phyloP scores from a whole-genome alignment of 2,888 invertebrate genomes.

The Tinea semifulvella region DNA sequence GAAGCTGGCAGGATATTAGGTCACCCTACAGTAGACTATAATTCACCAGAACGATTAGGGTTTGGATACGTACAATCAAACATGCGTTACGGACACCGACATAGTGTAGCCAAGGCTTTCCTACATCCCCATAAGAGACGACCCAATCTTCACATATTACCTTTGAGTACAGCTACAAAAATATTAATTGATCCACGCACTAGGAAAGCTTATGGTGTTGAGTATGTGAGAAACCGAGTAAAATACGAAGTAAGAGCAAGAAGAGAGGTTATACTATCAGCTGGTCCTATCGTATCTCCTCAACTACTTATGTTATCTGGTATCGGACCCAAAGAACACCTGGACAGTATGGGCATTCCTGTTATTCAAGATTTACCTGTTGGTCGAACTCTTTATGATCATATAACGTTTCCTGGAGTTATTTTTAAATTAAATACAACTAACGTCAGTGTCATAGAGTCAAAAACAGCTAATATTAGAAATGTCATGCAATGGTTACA shows the following conservation, averaged over 20 bases:
- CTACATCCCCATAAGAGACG: slow-evolving; percentile 59
- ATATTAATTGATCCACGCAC: slow-evolving; percentile 58
- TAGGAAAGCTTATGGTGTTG: slow-evolving; percentile 62
- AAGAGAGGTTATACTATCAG: slow-evolving; percentile 77
- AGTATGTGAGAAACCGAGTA: slow-evolving; percentile 51
- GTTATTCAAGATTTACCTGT: slow-evolving; percentile 69
- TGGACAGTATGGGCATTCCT: slow-evolving; percentile 58
- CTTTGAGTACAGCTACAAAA: slow-evolving; percentile 60
- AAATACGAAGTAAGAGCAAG: slow-evolving; percentile 57
- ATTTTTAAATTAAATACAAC: slow-evolving; percentile 66
- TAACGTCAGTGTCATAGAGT: slow-evolving; percentile 32
- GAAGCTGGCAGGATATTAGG: slow-evolving; percentile 71
- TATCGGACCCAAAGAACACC: slow-evolving; percentile 69
- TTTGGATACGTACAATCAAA: slow-evolving; percentile 71
- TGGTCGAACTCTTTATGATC: slow-evolving; percentile 71
- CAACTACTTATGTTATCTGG: slow-evolving; percentile 85
- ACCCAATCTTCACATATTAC: slow-evolving; percentile 65
- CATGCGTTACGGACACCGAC: slow-evolving; percentile 64
- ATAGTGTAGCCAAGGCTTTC: slow-evolving; percentile 69
- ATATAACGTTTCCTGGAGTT: slow-evolving; percentile 70
- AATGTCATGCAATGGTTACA: slow-evolving; percentile 33
- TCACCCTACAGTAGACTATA: slow-evolving; percentile 72
- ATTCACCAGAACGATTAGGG: slow-evolving; percentile 63
- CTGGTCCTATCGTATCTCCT: slow-evolving; percentile 82
- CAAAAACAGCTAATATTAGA: slow-evolving; percentile 25